Conservation (phyloP, 2,113 vertebrate genomes). For the Progne subis region DNA sequence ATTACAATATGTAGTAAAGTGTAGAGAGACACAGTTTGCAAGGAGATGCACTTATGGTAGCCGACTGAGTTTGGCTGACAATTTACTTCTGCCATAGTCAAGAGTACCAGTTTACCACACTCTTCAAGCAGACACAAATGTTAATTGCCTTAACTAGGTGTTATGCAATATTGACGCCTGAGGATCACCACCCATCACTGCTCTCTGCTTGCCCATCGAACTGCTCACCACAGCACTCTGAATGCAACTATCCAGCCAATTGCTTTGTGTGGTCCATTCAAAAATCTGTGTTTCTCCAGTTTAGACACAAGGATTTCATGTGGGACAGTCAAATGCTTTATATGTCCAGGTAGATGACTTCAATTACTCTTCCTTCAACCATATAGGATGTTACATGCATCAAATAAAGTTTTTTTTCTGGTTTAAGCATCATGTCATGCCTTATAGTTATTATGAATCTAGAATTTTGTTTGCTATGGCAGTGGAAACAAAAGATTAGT, state of each 20-base stretch:
- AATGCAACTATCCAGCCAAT: background rate
- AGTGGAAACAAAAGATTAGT: background rate
- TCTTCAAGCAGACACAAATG: background rate
- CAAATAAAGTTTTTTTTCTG: background rate
- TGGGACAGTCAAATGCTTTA: background rate
- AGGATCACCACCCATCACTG: rapidly evolving
- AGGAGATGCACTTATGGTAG: background rate
- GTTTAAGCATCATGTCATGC: background rate
- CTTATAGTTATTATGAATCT: background rate
- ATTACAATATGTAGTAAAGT: background rate
- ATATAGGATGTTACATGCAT: background rate
- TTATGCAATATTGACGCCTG: background rate
- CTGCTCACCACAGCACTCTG: background rate
- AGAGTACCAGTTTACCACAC: background rate
- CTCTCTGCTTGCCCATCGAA: rapidly evolving
- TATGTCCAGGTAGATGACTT: rapidly evolving
- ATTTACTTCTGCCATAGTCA: background rate
- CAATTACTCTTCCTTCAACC: background rate
- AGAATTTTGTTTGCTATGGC: background rate
- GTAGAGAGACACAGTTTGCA: background rate
- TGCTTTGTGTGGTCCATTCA: background rate
- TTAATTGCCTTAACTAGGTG: background rate
- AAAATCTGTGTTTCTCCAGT: background rate
- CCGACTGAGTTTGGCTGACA: background rate
- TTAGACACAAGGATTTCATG: background rate